phyloP scores from a whole-genome alignment of 2,113 vertebrate species.

The Rhinoderma darwinii region DNA sequence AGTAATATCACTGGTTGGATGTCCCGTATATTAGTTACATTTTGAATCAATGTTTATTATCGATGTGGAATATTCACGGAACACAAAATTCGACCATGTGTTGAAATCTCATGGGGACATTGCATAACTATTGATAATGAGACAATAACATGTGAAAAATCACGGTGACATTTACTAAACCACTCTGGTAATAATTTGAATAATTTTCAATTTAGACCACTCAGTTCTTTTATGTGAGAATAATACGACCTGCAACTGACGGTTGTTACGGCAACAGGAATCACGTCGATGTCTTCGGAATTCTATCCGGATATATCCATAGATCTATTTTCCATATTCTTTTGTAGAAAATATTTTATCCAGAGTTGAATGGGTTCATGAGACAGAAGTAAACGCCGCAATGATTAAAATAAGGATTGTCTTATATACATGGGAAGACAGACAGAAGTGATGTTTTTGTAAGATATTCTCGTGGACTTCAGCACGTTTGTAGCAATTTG shows the following conservation, averaged over 20 bases:
- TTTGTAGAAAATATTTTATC: not conserved
- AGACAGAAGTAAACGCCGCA: not conserved
- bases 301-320: not conserved
- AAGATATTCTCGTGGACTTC: not conserved
- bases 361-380: not conserved
- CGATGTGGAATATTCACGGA: not conserved
- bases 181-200: not conserved
- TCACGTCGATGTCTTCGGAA: not conserved
- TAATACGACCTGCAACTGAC: not conserved
- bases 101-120: not conserved
- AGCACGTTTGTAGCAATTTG: slow-evolving; percentile 34
- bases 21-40: no score
- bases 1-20: not conserved
- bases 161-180: not conserved
- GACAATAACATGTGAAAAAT: not conserved
- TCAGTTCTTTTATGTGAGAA: not conserved
- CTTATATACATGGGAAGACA: no score
- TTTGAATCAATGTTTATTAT: not conserved
- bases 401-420: no score
- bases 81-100: not conserved
- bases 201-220: not conserved
- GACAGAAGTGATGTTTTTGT: not conserved
- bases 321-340: not conserved
- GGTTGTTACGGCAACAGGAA: slow-evolving; percentile 16
- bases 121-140: not conserved